These are phyloP conservation scores for Athalia cordata DNA, from an alignment of 2,888 invertebrate species.

Conservation along the genomic window DNA sequence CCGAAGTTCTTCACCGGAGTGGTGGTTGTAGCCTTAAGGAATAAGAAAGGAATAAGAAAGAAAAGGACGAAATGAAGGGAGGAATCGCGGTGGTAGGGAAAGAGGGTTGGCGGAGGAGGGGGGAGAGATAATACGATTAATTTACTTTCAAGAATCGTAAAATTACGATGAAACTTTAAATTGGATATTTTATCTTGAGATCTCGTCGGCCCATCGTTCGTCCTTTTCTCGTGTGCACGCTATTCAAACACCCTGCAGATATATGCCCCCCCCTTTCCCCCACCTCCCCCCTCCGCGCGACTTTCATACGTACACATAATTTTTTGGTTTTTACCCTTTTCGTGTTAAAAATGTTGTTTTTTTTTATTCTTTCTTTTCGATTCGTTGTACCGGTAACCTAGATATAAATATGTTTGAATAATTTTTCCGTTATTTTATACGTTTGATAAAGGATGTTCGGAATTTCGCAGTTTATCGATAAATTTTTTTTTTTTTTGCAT, in stretches of 20 bases:
- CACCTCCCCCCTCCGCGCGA: constrained; percentile 41
- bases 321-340: too few relatives aligned
- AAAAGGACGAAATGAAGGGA: constrained; percentile 30
- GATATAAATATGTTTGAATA: too few relatives aligned
- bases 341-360: too few relatives aligned
- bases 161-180: constrained; percentile 71
- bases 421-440: too few relatives aligned
- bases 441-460: too few relatives aligned
- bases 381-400: too few relatives aligned
- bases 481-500: too few relatives aligned
- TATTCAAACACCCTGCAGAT: constrained; percentile 30
- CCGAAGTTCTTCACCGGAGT: constrained; percentile 55
- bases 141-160: constrained; percentile 71
- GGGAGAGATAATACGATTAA: constrained; percentile 69
- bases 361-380: too few relatives aligned
- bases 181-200: constrained; percentile 68
- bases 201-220: constrained; percentile 55
- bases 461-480: too few relatives aligned
- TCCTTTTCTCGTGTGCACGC: constrained; percentile 27
- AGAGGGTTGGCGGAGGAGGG: constrained; percentile 39
- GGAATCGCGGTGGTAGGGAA: neutral
- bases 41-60: neutral
- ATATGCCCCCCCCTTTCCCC: constrained; percentile 41
- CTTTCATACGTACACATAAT: too few relatives aligned
- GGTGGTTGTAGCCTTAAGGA: constrained; percentile 11